Evolutionary conservation across 64 coral and sea anemone genomes (phyloP), one percentile per base, ranked within the genome.

Genomic region (Stichodactyla mertensii): DNA sequence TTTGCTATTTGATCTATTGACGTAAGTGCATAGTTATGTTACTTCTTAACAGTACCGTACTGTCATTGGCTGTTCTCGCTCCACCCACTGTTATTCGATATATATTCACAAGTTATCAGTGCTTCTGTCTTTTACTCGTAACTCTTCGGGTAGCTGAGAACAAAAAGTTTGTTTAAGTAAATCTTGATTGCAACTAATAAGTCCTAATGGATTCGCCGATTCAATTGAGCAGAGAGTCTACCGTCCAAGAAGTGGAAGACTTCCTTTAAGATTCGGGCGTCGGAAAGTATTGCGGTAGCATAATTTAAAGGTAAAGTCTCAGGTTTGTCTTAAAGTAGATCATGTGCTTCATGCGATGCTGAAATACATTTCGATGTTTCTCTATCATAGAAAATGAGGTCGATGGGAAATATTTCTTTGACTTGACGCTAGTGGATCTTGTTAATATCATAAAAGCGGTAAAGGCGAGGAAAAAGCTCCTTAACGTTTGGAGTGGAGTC

Each of bases 1-100:
- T 64, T 64, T 64, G 61, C 61, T 64, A 64, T 64, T 64, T 64
- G 61, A 64, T 64, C 61, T 64, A 64, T 64, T 64, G 61, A 64
- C 61, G 6, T 64, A 64, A 64, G 18, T 6, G 13, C 61, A 57
- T 4, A 57, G 56, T 57, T 14, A 57, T 36, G 31, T 36, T 58
- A 58, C 15, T 11, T 58, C 15, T 58, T 11, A 58, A 58, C 57
- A 15, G 57, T 58, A 58, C 8, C 57, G 57, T 64, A 64, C 61
- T 20, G 61, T 64, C 61, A 64, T 64, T 64, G 61, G 61, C 61
- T 64, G 61, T 19, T 64, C 1, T 64, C 61, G 61, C 61, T 6
- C 61, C 12, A 64, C 61, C 61, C 61, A 64, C 2, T 64, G 61
- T 64, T 64, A 64, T 64, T 64, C 61, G 61, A 64, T 64, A 57